Conservation (phyloP, 37 sponge, comb jelly and placozoan species). For the Chondrosia reniformis region DNA sequence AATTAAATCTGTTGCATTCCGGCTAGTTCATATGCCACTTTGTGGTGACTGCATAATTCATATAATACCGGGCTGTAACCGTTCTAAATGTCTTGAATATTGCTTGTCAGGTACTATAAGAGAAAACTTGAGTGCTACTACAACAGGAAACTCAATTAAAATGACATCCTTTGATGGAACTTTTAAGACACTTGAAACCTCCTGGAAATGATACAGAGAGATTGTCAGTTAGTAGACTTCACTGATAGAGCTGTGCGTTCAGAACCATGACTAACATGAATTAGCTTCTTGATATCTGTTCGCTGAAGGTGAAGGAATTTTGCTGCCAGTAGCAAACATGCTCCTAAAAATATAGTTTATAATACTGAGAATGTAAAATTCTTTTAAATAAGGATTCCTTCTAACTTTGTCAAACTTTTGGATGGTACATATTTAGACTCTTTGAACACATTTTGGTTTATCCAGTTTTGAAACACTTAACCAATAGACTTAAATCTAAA, state of each 20-base stretch:
- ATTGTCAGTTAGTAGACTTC: background rate
- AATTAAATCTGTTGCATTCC: no score
- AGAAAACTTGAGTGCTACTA: conserved; percentile 74
- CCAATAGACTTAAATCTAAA: no score
- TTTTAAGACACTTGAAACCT: conserved; percentile 48
- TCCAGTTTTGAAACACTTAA: no score
- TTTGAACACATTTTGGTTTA: no score
- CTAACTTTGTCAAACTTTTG: no score
- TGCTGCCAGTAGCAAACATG: conserved; percentile 73
- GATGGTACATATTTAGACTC: no score
- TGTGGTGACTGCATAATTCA: no score
- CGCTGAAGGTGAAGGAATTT: conserved; percentile 53
- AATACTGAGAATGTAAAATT: no score
- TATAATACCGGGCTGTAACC: conserved; percentile 25
- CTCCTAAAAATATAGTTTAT: no score
- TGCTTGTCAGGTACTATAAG: conserved; percentile 63
- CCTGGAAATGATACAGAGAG: conserved; percentile 15
- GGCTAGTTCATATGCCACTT: no score
- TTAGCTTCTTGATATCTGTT: conserved; percentile 35
- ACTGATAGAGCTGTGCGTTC: background rate
- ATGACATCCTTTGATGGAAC: conserved; percentile 59
- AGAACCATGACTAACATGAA: conserved; percentile 48
- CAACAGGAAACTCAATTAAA: conserved; percentile 58
- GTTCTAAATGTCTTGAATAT: conserved; percentile 35
- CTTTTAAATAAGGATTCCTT: no score